These are phyloP conservation scores for Glomeris marginata DNA, from an alignment of 2,888 invertebrate species.

Conservation along the genomic window DNA sequence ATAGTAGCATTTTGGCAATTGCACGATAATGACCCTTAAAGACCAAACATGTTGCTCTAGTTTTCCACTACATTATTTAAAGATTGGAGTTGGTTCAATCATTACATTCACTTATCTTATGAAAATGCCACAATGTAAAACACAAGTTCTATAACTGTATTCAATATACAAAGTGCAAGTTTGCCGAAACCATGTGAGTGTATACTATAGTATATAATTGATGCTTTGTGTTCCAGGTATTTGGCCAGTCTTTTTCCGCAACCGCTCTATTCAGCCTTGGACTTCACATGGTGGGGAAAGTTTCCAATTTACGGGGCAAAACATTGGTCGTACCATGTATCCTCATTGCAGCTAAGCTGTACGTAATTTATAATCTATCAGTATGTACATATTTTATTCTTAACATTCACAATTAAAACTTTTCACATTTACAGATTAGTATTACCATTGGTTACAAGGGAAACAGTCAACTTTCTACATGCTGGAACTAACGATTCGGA, in stretches of 20 bases:
- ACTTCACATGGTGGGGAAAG: conserved; percentile 80
- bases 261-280: conserved; percentile 81
- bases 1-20: too few species aligned
- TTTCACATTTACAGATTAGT: conserved; percentile 35
- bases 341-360: conserved; percentile 78
- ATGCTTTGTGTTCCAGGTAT: too few species aligned
- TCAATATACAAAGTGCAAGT: too few species aligned
- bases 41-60: not conserved
- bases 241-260: conserved; percentile 80
- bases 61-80: too few species aligned
- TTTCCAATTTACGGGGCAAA: conserved; percentile 57
- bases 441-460: conserved; percentile 70
- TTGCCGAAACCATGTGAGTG: too few species aligned
- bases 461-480: conserved; percentile 53
- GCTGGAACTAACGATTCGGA: conserved; percentile 48
- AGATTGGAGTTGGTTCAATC: too few species aligned
- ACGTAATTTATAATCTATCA: conserved; percentile 30
- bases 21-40: conserved; percentile 21
- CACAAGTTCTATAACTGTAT: too few species aligned
- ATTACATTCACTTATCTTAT: too few species aligned
- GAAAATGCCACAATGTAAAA: too few species aligned
- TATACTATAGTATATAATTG: too few species aligned
- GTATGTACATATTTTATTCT: not conserved
- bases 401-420: not conserved
- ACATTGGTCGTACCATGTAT: conserved; percentile 69